Base-by-base conservation (phyloP, 2,888 invertebrate species). In the Brachyptera risi region DNA sequence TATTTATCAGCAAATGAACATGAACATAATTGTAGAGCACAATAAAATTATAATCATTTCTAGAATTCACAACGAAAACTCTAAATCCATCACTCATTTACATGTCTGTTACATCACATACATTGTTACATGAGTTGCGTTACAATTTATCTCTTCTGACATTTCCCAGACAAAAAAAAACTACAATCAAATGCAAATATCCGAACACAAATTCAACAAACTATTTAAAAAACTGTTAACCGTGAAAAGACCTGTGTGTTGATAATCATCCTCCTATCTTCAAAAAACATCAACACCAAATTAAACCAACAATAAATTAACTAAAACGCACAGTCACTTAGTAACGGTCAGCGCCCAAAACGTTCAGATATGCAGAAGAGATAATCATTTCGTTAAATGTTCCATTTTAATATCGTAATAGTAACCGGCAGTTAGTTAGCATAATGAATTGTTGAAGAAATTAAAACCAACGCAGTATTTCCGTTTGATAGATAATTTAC, bases 371-470 rank as follows among this genome's bases (percentile, higher is more conserved):
- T n/a, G 23, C 4, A 15, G 27, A 7, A 17, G n/a, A 3, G 50
- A 27, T 51, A 11, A 27, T 15, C 23, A 2, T 1, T 7, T 9
- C 17, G 42, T n/a, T n/a, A n/a, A n/a, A n/a, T n/a, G n/a, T n/a
- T n/a, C n/a, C n/a, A n/a, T n/a, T n/a, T n/a, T n/a, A n/a, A n/a
- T 23, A 51, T 27, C 31, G 50, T 51, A 27, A 51, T 17, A 13
- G 27, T 15, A 42, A 51, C 17, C 27, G 50, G 31, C 31, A 31
- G 24, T 26, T 51, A 26, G 27, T 51, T 51, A 27, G 17, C 50
- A 51, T 51, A 51, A 51, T 51, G 50, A 51, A 26, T 17, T n/a
- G 27, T 23, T 51, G 27, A 13, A 17, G n/a, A 26, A 51, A 51
- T 27, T 51, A 51, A 23, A 4, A n/a, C n/a, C n/a, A n/a, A n/a